Conservation (phyloP, 2,888 invertebrate genomes). For the Bruchidius siliquastri region DNA sequence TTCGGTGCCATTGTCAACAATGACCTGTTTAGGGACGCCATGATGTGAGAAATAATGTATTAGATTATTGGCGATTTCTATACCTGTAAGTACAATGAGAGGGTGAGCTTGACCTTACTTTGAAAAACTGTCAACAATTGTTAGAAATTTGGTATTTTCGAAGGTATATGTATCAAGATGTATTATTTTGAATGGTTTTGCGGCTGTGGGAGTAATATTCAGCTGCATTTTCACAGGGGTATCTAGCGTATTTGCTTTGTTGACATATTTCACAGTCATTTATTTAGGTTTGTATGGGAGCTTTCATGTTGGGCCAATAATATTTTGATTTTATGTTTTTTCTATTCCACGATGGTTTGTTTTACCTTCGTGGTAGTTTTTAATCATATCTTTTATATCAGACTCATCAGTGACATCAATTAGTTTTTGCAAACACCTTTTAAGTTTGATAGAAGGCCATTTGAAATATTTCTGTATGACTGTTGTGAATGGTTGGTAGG, state of each 20-base stretch:
- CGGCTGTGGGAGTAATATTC: constrained; percentile 4
- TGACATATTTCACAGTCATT: constrained; percentile 11
- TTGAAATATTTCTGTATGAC: constrained; percentile 1
- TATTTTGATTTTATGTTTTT: constrained; percentile 10
- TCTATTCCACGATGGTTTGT: constrained; percentile 9
- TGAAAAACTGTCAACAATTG: constrained; percentile 21
- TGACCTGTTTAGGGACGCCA: constrained; percentile 19
- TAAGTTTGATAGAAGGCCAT: constrained; percentile 5
- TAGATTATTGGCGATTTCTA: constrained; percentile 15
- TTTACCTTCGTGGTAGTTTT: constrained; percentile 8
- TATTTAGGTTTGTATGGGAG: constrained; percentile 9
- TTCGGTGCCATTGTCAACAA: constrained; percentile 21
- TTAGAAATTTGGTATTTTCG: constrained; percentile 20
- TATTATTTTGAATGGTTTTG: constrained; percentile 6
- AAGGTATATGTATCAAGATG: constrained; percentile 13
- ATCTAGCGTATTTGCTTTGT: constrained; percentile 8
- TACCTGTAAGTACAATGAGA: constrained; percentile 4
- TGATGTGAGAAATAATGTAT: constrained; percentile 20
- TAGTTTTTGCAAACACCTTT: constrained; percentile 4
- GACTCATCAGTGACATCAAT: constrained; percentile 4
- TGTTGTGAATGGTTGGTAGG: constrained; percentile 12
- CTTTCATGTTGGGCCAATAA: constrained; percentile 11
- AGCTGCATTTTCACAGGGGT: constrained; percentile 4
- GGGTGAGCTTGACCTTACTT: constrained; percentile 22
- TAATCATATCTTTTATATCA: constrained; percentile 5